Conservation (phyloP, 2,797 vertebrate genomes). For the Rhincodon typus region DNA sequence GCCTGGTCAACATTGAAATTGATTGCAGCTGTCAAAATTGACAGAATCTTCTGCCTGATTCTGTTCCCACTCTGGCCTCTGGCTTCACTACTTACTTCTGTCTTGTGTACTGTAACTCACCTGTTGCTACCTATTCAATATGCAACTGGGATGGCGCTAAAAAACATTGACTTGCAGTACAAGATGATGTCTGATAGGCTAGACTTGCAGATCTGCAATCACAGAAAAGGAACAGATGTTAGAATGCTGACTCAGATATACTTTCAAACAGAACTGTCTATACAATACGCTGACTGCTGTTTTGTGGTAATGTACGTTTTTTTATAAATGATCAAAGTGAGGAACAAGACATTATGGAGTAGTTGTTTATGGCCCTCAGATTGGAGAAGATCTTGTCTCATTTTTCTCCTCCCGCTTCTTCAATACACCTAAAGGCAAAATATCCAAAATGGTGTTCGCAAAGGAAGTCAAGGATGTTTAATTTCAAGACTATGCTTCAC, state of each 20-base stretch:
- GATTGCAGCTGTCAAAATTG: background rate
- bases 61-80: background rate
- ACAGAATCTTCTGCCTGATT: background rate
- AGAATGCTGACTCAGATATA: background rate
- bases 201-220: background rate
- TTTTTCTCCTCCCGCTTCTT: background rate
- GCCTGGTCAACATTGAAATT: background rate
- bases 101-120: background rate
- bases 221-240: background rate
- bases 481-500: background rate
- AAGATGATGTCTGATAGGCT: background rate
- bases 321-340: background rate
- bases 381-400: background rate
- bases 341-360: background rate
- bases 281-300: background rate
- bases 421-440: background rate
- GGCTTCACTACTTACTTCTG: background rate
- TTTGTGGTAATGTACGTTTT: background rate
- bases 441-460: background rate
- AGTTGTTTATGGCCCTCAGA: background rate
- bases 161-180: background rate
- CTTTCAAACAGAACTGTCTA: background rate
- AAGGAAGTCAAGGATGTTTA: background rate
- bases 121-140: background rate
- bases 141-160: background rate